A percentile compares a stretch with the other conserved stretches of the same genome.
Conservation (phyloP, 2,888 invertebrate genomes). For the Pegoplata infirma region DNA sequence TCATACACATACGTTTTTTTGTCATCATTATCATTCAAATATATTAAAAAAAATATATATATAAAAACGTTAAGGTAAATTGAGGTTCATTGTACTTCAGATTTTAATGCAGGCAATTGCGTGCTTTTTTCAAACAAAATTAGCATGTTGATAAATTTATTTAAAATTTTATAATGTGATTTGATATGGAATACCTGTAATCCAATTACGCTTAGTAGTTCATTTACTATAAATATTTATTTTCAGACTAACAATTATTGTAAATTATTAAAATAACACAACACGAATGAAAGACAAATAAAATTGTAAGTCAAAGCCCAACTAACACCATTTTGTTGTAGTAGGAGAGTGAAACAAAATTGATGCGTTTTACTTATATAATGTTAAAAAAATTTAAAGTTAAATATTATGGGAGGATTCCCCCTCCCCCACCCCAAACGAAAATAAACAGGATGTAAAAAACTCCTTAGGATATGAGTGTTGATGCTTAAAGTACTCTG, state of each 20-base stretch:
- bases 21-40: neutral
- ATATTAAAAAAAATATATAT: neutral
- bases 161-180: conserved; percentile 18
- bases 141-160: conserved; percentile 17
- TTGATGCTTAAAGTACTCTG: too few relatives aligned
- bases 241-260: neutral
- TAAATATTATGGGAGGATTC: too few relatives aligned
- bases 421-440: too few relatives aligned
- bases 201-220: neutral
- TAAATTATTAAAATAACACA: neutral
- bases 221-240: neutral
- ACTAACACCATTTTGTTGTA: neutral
- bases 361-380: too few relatives aligned
- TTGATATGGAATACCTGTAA: neutral
- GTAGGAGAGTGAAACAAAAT: neutral
- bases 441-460: too few relatives aligned
- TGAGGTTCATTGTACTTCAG: conserved; percentile 52
- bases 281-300: neutral
- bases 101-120: conserved; percentile 20
- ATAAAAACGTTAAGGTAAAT: conserved; percentile 25
- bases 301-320: neutral
- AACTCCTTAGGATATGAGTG: too few relatives aligned
- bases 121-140: conserved; percentile 28
- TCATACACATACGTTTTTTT: neutral
- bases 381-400: too few relatives aligned